These are phyloP conservation scores for Cataglyphis livida DNA, from an alignment of 2,888 invertebrate species.

Conservation along the genomic window DNA sequence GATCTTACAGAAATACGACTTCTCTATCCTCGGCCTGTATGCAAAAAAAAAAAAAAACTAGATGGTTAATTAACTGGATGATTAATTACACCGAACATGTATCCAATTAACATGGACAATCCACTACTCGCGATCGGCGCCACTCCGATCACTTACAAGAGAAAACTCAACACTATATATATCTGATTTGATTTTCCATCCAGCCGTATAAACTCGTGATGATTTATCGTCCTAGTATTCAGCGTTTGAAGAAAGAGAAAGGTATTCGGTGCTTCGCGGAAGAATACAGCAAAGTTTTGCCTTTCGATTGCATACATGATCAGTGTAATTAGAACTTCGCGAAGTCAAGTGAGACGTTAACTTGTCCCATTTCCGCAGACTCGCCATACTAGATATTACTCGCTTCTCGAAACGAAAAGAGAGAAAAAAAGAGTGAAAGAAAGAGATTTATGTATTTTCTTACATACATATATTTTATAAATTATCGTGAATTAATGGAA, in stretches of 20 bases:
- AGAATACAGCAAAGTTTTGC: constrained; percentile 35
- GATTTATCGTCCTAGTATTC: constrained; percentile 73
- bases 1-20: constrained; percentile 42
- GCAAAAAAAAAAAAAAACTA: constrained; percentile 44
- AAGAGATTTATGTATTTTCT: neutral
- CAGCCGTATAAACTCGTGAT: constrained; percentile 64
- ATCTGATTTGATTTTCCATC: constrained; percentile 67
- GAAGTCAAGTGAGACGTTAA: constrained; percentile 68
- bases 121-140: constrained; percentile 55
- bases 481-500: constrained; percentile 24
- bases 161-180: constrained; percentile 60
- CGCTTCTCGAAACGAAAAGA: neutral
- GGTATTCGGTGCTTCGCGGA: constrained; percentile 32
- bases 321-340: constrained; percentile 72
- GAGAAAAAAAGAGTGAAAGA: neutral
- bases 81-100: constrained; percentile 63
- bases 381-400: constrained; percentile 12
- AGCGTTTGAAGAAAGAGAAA: constrained; percentile 46
- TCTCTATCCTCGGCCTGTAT: constrained; percentile 12
- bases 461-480: constrained; percentile 12
- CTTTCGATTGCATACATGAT: constrained; percentile 53
- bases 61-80: constrained; percentile 58
- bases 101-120: constrained; percentile 71
- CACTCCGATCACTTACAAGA: constrained; percentile 52
- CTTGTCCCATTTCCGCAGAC: constrained; percentile 54